Evolutionary conservation across 2,113 vertebrate genomes (phyloP).

Genomic region (Paracyprichromis sp.): DNA sequence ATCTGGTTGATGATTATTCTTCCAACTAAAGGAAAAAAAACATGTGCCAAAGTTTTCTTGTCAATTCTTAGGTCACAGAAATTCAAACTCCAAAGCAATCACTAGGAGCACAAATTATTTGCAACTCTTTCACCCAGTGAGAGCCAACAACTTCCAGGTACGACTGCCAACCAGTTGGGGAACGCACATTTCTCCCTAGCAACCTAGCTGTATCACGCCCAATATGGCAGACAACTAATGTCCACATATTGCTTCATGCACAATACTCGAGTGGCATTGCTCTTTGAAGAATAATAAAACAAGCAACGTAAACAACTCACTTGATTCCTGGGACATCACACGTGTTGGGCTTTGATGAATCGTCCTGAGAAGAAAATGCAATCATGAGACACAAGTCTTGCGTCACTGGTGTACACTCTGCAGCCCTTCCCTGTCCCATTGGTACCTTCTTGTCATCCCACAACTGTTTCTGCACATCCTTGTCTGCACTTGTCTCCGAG

Average conservation of each 20-base stretch:
- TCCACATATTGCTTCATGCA: background rate
- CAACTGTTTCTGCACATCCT: slow-evolving; percentile 77
- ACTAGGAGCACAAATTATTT: background rate
- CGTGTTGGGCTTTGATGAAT: slow-evolving; percentile 84
- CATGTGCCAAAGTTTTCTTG: background rate
- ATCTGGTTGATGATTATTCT: background rate
- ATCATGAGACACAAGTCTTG: background rate
- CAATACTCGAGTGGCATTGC: background rate
- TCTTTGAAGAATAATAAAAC: background rate
- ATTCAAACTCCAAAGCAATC: background rate
- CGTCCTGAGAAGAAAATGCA: slow-evolving; percentile 66
- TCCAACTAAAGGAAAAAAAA: background rate
- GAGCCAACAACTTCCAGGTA: background rate
- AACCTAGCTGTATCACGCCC: rapidly evolving
- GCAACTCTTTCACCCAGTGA: background rate
- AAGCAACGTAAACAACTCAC: slow-evolving; percentile 70
- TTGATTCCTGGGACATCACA: slow-evolving; percentile 98
- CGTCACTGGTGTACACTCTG: background rate
- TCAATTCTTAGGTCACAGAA: background rate
- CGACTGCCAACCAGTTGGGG: background rate
- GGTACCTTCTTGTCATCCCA: slow-evolving; percentile 91
- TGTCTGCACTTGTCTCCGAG: slow-evolving; percentile 73
- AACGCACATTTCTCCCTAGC: background rate
- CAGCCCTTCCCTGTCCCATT: background rate
- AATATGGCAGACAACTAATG: background rate